Conservation (phyloP, 2,797 vertebrate species). For the Sphenopsis melanotis region DNA sequence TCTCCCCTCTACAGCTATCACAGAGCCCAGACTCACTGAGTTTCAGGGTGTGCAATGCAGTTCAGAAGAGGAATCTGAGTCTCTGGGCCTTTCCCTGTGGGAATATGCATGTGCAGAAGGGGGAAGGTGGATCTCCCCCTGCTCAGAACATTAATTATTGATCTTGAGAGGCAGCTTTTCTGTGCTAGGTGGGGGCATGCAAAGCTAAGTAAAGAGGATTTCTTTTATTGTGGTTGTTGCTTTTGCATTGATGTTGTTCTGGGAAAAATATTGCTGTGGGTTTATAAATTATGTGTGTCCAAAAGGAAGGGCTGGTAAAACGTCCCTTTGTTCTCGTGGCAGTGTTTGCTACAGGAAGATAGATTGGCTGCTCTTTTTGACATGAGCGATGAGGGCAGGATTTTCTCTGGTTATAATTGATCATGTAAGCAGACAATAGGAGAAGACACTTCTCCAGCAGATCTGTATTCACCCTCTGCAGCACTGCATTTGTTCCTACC, state of each 20-base stretch:
- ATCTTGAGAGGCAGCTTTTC: not conserved
- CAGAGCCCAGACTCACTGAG: not conserved
- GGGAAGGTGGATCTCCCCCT: not conserved
- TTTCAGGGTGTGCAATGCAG: not conserved
- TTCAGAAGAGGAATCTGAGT: not conserved
- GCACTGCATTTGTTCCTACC: not conserved
- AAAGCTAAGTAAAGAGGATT: not conserved
- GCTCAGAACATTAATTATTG: not conserved
- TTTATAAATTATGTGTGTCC: constrained; percentile 1
- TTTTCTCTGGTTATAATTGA: constrained; percentile 3
- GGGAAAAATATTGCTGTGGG: not conserved
- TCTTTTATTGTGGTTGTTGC: not conserved
- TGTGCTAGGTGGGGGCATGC: not conserved
- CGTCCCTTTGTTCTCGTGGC: not conserved
- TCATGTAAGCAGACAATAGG: not conserved
- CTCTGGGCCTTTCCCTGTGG: not conserved
- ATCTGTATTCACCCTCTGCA: not conserved
- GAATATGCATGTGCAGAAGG: not conserved
- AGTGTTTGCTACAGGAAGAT: not conserved
- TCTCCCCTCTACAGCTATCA: not conserved
- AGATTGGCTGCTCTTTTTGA: not conserved
- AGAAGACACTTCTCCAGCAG: not conserved
- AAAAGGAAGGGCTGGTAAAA: constrained; percentile 25
- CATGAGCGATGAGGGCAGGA: not conserved
- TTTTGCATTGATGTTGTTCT: not conserved